These are phyloP conservation scores for Craterocephalus amniculus DNA, from an alignment of 2,797 vertebrate species.

Conservation along the genomic window DNA sequence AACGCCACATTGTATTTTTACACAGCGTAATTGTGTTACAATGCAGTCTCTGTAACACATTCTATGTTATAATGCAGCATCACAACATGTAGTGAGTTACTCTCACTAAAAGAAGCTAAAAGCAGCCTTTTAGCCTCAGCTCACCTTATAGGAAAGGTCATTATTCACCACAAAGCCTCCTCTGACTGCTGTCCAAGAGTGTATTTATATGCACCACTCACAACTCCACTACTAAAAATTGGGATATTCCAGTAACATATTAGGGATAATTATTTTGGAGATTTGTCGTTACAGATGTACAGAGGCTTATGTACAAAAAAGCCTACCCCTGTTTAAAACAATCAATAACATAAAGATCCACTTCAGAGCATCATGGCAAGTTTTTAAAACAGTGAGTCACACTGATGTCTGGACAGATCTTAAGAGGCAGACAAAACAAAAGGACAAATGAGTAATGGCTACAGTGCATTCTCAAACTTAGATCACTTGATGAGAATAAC, in stretches of 20 bases:
- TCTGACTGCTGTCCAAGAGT: too few relatives aligned
- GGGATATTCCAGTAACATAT: neutral
- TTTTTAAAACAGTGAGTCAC: constrained; percentile 16
- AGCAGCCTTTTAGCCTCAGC: too few relatives aligned
- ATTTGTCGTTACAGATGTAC: too few relatives aligned
- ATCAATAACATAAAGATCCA: neutral
- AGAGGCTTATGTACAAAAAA: neutral
- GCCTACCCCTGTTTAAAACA: neutral
- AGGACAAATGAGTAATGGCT: constrained; percentile 11
- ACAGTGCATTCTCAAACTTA: constrained; percentile 14
- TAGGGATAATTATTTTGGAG: neutral
- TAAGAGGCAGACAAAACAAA: constrained; percentile 38
- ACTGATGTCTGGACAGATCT: constrained; percentile 23
- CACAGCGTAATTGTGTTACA: neutral
- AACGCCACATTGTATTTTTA: too few relatives aligned
- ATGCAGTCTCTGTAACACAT: neutral
- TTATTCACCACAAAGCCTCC: too few relatives aligned
- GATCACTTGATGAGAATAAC: constrained; percentile 43
- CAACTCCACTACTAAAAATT: neutral
- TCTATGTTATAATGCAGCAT: too few relatives aligned
- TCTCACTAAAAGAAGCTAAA: too few relatives aligned
- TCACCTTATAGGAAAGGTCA: neutral
- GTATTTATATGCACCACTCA: neutral
- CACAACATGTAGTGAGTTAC: too few relatives aligned
- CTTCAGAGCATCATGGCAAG: constrained; percentile 7